Evolutionary conservation across 2,888 invertebrate genomes (phyloP), one percentile per base, ranked within the genome.

Genomic region (Hirtodrosophila duncani): DNA sequence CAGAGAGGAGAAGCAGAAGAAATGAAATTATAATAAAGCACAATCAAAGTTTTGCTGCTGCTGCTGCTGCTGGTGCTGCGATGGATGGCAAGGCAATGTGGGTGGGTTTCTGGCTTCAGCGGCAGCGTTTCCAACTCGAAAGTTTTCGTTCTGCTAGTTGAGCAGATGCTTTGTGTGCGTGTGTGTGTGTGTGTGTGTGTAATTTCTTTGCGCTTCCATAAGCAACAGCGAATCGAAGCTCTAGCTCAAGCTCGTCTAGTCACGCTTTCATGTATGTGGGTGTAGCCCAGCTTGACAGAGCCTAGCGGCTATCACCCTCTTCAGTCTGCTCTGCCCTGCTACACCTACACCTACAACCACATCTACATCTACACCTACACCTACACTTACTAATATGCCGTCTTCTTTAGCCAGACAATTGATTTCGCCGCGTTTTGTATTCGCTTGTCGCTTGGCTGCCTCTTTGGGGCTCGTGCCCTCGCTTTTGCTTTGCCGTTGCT

Each of bases 131-230:
- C n/a, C n/a, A n/a, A n/a, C 6, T 20, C 21, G n/a, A n/a, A 49
- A 60, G 57, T 51, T 67, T 56, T 27, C 63, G 70, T 74, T 71
- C 52, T 68, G 72, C 77, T 63, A 45, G 42, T 50, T 68, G 63
- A 46, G 33, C 70, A 62, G 18, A 38, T 55, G 53, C 49, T 49
- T 17, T 41, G 30, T 52, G 24, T 45, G 26, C 41, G 21, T 42
- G 18, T 36, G 10, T 29, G 13, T 42, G 37, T 42, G 39, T 37
- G 26, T 43, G 16, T 36, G 44, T 27, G 26, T 42, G 37, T 7
- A 8, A 66, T 71, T 75, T 80, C 79, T 79, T 80, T 70, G 74
- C 80, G 80, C 74, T 78, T 77, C 63, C 72, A 48, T 72, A 77
- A 71, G 67, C 77, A 79, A 53, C 67, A 58, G 59, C 67, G 64